phyloP scores from a whole-genome alignment of 2,888 invertebrate species.

The Drosophila eohydei region DNA sequence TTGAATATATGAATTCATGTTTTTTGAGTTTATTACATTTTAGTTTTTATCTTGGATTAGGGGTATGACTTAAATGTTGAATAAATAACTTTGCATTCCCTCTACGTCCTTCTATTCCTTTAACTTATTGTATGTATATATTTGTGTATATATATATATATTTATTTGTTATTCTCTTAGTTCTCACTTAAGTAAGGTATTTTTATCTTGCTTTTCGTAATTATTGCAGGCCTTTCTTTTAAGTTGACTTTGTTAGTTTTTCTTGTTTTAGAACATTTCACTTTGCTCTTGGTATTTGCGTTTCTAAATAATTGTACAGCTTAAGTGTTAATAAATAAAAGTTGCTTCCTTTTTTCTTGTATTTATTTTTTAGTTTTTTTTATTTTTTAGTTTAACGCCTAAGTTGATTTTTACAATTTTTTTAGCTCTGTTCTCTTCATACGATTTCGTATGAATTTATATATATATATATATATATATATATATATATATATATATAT shows the following conservation, averaged over 20 bases:
- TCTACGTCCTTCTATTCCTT: background rate
- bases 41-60: background rate
- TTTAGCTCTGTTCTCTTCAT: slow-evolving; percentile 41
- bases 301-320: slow-evolving; percentile 35
- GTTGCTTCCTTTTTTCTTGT: slow-evolving; percentile 5
- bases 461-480: background rate
- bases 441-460: slow-evolving; percentile 1
- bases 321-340: slow-evolving; percentile 62
- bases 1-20: slow-evolving; percentile 24
- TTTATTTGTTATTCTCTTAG: slow-evolving; percentile 16
- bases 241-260: slow-evolving; percentile 8
- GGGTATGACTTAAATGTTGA: slow-evolving; percentile 25
- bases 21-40: slow-evolving; percentile 9
- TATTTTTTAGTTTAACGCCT: slow-evolving; percentile 35
- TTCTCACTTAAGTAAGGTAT: slow-evolving; percentile 64
- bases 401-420: slow-evolving; percentile 34
- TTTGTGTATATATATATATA: slow-evolving; percentile 1
- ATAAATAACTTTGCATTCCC: slow-evolving; percentile 25
- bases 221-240: slow-evolving; percentile 49
- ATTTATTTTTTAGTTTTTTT: slow-evolving; percentile 34
- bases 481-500: slow-evolving; percentile 2
- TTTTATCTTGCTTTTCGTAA: slow-evolving; percentile 67
- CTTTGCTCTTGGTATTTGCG: slow-evolving; percentile 39
- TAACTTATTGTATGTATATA: background rate
- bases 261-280: slow-evolving; percentile 28